Evolutionary conservation across 2,113 vertebrate genomes (phyloP), one percentile per base, ranked within the genome.

Genomic region (Apodemus sylvaticus): DNA sequence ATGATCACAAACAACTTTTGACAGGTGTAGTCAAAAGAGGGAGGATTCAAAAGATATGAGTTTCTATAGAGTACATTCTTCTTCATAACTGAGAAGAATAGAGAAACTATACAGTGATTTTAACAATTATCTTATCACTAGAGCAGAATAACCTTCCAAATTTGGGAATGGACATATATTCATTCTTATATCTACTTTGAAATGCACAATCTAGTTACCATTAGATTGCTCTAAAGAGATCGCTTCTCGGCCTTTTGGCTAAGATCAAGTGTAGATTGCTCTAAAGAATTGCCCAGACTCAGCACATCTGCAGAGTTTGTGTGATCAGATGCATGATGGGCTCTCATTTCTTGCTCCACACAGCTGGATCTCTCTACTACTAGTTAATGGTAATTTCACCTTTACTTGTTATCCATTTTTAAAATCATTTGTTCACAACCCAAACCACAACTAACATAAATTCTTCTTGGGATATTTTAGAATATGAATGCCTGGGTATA

Each of bases 71-170:
- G 12, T 51, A 48, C 73, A 12, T 76, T 76, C 39, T 3, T 16
- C 92, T 81, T 96, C 58, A n/a, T 55, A 36, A 86, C 8, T 73
- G 7, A 90, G 62, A 3, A 90, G 68, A 3, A 79, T 92, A 77
- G 48, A 42, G 9, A 85, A 91, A 1, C 4, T 39, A 2, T 86
- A 10, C 29, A 81, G 6, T 62, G 7, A 51, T 51, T 42, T 24
- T 90, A n/a, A 86, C 0, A 51, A 81, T 48, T 4, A 70, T 24
- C 45, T 68, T 86, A 76, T 26, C 36, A 42, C 14, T 39, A 45
- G 4, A 86, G 12, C 2, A 93, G 11, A 31, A 94, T 60, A 29
- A 51, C 70, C 76, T 11, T 45, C 7, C 9, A 66, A 39, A 39
- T 60, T 73, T 51, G 20, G 42, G 7, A 95, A 48, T 55, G 11